phyloP scores from a whole-genome alignment of 1,140 invertebrate species.

The Drosophila tani region DNA sequence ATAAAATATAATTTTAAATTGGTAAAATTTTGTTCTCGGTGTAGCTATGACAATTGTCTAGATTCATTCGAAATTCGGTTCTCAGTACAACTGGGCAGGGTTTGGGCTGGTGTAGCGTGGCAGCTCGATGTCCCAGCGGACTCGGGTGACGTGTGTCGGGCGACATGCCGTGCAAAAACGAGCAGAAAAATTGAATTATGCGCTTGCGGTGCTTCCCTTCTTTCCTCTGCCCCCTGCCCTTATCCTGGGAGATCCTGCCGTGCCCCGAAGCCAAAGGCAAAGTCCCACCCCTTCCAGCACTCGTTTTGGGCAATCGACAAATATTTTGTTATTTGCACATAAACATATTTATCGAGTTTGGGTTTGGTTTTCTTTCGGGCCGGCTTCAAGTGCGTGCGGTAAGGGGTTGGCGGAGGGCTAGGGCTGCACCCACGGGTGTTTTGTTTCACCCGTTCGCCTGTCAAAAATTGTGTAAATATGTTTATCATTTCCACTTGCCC shows the following conservation, averaged over 20 bases:
- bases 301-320: slow-evolving; percentile 74
- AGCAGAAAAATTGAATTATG: slow-evolving; percentile 85
- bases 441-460: slow-evolving; percentile 82
- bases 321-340: slow-evolving; percentile 83
- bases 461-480: slow-evolving; percentile 85
- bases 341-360: slow-evolving; percentile 83
- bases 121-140: slow-evolving; percentile 68
- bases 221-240: slow-evolving; percentile 6
- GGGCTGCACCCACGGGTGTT: slow-evolving; percentile 77
- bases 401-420: background rate
- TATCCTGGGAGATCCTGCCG: slow-evolving; percentile 37
- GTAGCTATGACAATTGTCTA: background rate
- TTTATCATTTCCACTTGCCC: slow-evolving; percentile 84
- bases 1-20: background rate
- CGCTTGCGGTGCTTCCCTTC: slow-evolving; percentile 76
- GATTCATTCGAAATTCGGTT: background rate
- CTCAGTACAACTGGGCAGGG: slow-evolving; percentile 11
- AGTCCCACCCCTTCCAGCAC: slow-evolving; percentile 14
- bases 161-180: slow-evolving; percentile 80
- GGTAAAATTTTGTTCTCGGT: background rate
- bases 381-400: slow-evolving; percentile 31
- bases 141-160: slow-evolving; percentile 66
- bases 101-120: slow-evolving; percentile 20
- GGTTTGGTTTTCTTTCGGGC: slow-evolving; percentile 41
- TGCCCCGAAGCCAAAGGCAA: slow-evolving; percentile 4